Conservation (phyloP, 2,888 invertebrate species). For the Patella depressa region DNA sequence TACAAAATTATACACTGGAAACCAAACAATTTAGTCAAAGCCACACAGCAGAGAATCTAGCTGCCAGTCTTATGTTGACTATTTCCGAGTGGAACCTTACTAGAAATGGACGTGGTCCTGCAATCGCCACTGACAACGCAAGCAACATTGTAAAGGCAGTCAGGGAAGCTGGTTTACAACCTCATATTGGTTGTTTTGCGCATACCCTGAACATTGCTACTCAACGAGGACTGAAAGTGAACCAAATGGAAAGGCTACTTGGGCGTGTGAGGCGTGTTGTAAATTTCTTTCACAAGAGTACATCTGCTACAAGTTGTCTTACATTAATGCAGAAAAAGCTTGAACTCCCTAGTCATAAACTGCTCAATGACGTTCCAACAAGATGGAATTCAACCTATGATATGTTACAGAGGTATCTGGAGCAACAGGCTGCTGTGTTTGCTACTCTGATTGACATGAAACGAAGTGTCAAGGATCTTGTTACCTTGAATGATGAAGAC, state of each 20-base stretch:
- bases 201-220: conserved; percentile 3
- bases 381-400: not conserved
- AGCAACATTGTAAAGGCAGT: not conserved
- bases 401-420: not conserved
- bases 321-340: not conserved
- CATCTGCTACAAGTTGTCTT: conserved; percentile 9
- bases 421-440: not conserved
- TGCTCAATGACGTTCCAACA: not conserved
- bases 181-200: conserved; percentile 1
- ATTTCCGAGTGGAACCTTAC: conserved; percentile 14
- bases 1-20: conserved; percentile 17
- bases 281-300: conserved; percentile 18
- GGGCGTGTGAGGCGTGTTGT: conserved; percentile 19
- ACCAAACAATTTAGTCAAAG: conserved; percentile 10
- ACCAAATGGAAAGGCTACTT: conserved; percentile 7
- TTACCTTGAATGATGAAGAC: not conserved
- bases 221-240: conserved; percentile 20
- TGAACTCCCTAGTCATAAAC: not conserved
- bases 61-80: not conserved
- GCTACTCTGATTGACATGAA: not conserved
- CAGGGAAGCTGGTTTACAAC: not conserved
- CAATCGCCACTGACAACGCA: not conserved
- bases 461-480: no score
- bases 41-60: conserved; percentile 16
- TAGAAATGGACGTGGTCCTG: not conserved